A percentile compares a stretch with the other conserved stretches of the same genome.
Conservation (phyloP, 2,888 invertebrate genomes). For the Cantharis flavilabris region DNA sequence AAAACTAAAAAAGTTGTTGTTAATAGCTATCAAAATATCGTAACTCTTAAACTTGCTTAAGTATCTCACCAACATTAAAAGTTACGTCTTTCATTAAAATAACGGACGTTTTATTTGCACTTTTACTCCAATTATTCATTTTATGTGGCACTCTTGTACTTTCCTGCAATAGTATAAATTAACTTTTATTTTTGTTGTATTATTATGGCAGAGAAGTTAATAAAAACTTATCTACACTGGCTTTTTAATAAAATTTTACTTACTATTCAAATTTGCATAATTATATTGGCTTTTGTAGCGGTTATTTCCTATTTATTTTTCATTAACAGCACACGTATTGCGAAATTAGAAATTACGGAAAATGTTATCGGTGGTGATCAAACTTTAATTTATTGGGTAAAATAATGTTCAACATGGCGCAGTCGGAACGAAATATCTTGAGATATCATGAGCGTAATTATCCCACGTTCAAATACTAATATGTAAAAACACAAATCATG, state of each 20-base stretch:
- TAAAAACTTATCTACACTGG: background rate
- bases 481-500: background rate
- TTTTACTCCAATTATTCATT: background rate
- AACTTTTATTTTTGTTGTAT: background rate
- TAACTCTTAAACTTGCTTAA: background rate
- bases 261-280: background rate
- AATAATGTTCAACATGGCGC: background rate
- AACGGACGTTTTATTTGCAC: background rate
- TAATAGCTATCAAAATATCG: background rate
- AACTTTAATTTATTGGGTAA: background rate
- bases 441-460: background rate
- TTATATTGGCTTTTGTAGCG: background rate
- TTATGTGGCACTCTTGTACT: background rate
- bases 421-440: background rate
- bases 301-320: background rate
- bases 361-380: background rate
- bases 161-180: background rate
- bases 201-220: background rate
- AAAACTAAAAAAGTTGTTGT: background rate
- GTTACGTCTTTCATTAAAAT: background rate
- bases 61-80: background rate
- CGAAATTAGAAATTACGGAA: background rate
- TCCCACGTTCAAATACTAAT: background rate
- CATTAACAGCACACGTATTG: background rate
- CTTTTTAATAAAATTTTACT: background rate